A percentile compares a stretch with the other conserved stretches of the same genome.
Evolutionary conservation across 2,797 vertebrate genomes (phyloP).

Genomic region (Carduelis carduelis): DNA sequence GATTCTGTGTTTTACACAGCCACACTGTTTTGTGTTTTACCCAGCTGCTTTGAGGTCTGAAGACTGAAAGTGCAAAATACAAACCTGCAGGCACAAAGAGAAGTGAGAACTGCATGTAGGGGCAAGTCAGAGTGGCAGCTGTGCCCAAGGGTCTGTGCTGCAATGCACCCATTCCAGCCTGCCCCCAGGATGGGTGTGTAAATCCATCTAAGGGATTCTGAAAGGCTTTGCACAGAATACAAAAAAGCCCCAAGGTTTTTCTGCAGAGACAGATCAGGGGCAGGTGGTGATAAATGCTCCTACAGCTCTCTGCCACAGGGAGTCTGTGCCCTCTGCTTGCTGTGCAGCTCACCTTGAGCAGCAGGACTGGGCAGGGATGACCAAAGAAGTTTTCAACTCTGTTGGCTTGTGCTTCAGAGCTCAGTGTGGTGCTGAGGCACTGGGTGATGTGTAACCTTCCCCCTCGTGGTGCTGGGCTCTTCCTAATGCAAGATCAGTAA

Average conservation of each 20-base stretch:
- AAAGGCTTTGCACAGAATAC: background rate
- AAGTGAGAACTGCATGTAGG: background rate
- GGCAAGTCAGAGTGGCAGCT: background rate
- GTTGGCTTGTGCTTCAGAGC: background rate
- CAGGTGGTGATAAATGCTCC: background rate
- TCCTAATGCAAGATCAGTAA: background rate
- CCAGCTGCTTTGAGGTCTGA: background rate
- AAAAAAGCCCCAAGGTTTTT: background rate
- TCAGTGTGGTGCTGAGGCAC: background rate
- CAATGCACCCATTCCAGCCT: background rate
- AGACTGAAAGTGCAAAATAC: background rate
- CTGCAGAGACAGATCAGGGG: background rate
- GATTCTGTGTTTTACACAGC: background rate
- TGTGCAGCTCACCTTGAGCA: background rate
- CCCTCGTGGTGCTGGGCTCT: background rate
- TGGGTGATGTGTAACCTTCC: background rate
- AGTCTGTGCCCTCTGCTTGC: background rate
- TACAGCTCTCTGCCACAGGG: background rate
- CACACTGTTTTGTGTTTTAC: background rate
- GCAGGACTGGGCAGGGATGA: background rate
- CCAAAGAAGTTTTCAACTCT: background rate
- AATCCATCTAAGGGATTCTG: background rate
- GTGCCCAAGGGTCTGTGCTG: background rate
- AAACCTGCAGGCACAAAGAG: background rate
- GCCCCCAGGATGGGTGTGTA: background rate